phyloP scores from a whole-genome alignment of 2,797 vertebrate species.

The Erethizon dorsatum region DNA sequence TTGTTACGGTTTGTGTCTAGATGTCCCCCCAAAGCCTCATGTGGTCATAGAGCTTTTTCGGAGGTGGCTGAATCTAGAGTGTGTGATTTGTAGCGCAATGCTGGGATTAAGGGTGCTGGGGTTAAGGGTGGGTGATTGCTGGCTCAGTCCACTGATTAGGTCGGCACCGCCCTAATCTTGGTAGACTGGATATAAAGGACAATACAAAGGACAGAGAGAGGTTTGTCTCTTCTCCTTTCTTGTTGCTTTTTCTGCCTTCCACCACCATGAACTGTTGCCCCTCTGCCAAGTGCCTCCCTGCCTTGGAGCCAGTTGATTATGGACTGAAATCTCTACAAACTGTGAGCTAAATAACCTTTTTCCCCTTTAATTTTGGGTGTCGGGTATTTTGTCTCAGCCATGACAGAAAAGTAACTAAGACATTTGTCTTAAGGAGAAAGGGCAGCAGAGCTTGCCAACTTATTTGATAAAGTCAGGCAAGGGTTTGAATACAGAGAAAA shows the following conservation, averaged over 20 bases:
- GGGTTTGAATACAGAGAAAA: neutral
- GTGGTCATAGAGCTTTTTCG: neutral
- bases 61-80: neutral
- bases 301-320: neutral
- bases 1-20: neutral
- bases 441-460: neutral
- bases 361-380: neutral
- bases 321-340: neutral
- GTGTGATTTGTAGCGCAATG: neutral
- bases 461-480: conserved; percentile 8
- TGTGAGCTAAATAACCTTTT: neutral
- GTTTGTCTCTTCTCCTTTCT: no score
- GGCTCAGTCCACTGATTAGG: no score
- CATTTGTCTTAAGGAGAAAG: neutral
- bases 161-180: neutral
- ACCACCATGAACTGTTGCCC: no score
- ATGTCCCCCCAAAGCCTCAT: neutral
- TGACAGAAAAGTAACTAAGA: neutral
- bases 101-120: neutral
- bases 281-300: neutral
- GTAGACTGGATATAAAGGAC: no score
- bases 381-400: neutral
- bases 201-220: neutral
- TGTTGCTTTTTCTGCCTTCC: neutral
- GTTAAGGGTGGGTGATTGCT: neutral